phyloP scores from a whole-genome alignment of 1,140 invertebrate species.

The Anastatus disparis region DNA sequence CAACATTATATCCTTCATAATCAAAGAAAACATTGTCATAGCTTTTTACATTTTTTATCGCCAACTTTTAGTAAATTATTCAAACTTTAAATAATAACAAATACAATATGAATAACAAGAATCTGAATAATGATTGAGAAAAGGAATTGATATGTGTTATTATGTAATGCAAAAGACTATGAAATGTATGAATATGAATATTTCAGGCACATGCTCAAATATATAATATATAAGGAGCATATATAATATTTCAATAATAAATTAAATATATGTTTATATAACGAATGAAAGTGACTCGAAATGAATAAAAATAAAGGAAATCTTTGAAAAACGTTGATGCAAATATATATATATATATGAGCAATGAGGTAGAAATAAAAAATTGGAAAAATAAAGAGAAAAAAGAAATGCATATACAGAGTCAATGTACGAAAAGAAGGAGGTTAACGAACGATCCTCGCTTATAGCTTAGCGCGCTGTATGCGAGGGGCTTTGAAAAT shows the following conservation, averaged over 20 bases:
- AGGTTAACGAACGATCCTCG: neutral
- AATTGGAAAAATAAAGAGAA: constrained; percentile 1
- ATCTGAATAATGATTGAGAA: no score
- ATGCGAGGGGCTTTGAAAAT: no score
- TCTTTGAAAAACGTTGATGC: neutral
- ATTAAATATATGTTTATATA: neutral
- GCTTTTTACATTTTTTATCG: neutral
- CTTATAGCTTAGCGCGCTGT: no score
- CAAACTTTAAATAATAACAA: neutral
- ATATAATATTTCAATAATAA: no score
- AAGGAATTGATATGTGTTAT: no score
- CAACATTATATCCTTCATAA: neutral
- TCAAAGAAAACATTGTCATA: neutral
- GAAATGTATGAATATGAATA: constrained; percentile 7
- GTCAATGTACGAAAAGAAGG: constrained; percentile 5
- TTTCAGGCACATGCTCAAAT: constrained; percentile 6
- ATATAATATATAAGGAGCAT: no score
- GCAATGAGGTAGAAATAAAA: constrained; percentile 1
- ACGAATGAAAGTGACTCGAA: neutral
- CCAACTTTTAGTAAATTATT: neutral
- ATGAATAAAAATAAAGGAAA: neutral
- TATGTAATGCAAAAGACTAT: neutral
- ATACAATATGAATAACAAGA: neutral
- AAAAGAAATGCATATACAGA: constrained; percentile 12
- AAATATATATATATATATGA: constrained; percentile 4